Conservation (phyloP, 2,797 vertebrate genomes). For the Megalops cyprinoides region DNA sequence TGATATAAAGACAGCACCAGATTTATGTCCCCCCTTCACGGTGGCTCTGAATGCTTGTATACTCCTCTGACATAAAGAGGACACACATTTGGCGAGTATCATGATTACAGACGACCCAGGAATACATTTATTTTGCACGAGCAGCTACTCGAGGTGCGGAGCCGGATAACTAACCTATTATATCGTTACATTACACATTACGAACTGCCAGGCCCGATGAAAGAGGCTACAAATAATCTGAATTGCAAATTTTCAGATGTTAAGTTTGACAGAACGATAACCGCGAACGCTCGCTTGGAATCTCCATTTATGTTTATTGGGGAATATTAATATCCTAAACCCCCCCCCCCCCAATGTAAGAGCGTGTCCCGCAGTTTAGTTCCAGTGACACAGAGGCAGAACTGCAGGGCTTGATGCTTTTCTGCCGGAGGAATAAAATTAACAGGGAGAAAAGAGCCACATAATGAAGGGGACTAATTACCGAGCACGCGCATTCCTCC, state of each 20-base stretch:
- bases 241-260: background rate
- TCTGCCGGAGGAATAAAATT: background rate
- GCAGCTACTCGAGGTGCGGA: background rate
- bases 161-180: background rate
- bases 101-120: background rate
- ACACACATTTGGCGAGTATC: background rate
- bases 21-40: no score
- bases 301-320: background rate
- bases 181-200: background rate
- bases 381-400: background rate
- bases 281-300: background rate
- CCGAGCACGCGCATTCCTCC: background rate
- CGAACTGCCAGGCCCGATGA: background rate
- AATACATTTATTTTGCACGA: background rate
- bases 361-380: background rate
- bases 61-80: background rate
- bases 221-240: slow-evolving; percentile 5
- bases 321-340: background rate
- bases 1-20: no score
- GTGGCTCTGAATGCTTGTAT: no score
- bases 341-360: background rate
- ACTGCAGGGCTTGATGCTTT: background rate
- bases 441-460: background rate
- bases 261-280: background rate
- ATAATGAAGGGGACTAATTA: background rate